Evolutionary conservation across 2,888 invertebrate species (phyloP), one percentile per base, ranked within the genome.

Genomic region (Pristionchus japonicus): DNA sequence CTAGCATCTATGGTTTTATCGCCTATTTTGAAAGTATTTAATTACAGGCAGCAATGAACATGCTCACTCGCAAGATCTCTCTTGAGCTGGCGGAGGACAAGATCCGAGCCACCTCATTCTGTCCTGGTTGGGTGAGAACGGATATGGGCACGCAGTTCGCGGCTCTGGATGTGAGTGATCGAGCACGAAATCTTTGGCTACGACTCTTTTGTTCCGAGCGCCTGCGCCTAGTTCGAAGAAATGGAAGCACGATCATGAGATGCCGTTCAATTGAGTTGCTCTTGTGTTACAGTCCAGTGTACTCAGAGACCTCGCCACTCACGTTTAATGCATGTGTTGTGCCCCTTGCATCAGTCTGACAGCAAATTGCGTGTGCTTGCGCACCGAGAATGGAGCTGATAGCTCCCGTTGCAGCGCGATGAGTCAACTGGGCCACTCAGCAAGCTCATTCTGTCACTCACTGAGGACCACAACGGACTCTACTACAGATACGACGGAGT

Each of bases 21-120:
- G n/a, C n/a, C n/a, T n/a, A n/a, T n/a, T n/a, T n/a, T n/a, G n/a
- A n/a, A n/a, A n/a, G n/a, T n/a, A n/a, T n/a, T n/a, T n/a, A n/a
- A n/a, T n/a, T n/a, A n/a, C 84, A 84, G 84, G 84, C 84, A 34
- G 84, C 84, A 1, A 23, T 84, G 34, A 84, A 84, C 40, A 52
- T 57, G 61, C 34, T 84, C 37, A 84, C 84, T 37, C 34, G 61
- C 37, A 84, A 84, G 57, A 37, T 84, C 23, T 49, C 84, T 15
- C 13, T 31, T 6, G 84, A 84, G 27, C 9, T 27, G 34, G 31
- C 4, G 57, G 84, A 84, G 15, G 84, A 84, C 20, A 52, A 52
- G 9, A 84, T 84, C 31, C 7, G 57, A 4, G 52, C 40, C 6
- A 57, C 61, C 23, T 27, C 84, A 3, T 84, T 84, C 84, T 84